Base-by-base conservation (phyloP, 2,888 invertebrate genomes). In the Crocallis elinguaria region DNA sequence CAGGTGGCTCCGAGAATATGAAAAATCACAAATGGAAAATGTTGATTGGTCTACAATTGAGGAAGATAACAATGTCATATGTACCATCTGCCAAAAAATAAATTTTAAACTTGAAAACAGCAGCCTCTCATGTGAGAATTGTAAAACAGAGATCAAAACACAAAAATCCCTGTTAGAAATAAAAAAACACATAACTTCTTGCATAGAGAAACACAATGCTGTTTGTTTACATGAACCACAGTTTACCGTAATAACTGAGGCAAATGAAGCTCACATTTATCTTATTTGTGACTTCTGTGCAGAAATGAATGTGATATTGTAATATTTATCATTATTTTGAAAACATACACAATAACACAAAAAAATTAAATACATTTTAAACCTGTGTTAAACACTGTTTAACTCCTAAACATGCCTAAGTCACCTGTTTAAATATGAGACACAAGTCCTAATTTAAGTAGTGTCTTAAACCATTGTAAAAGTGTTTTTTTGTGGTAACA, bases 1-100 rank as follows among this genome's bases (percentile, higher is more conserved):
- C 73, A 91, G 90, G 90, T 86, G 80, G 71, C 57, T 78, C 27
- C 77, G 78, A 58, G 90, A 91, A 60, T 84, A 88, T 81, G 90
- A 91, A 66, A 87, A 82, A 69, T 79, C 82, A 42, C 78, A 86
- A 57, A 60, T 71, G 60, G 80, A 82, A 14, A 75, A 82, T 67
- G 46, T 86, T 61, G 89, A 91, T 66, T 88, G 86, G 88, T 83
- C 84, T 39, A 54, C 69, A 44, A 64, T 87, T 14, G 86, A 89
- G 51, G 69, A 80, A 46, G 81, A 85, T 39, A 70, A 82, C 33
- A 73, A 77, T 65, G 77, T 93, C 0, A 87, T 93, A 61, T 93
- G 93, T 59, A 93, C 93, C 0, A 72, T 93, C 11, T 93, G 93
- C 57, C 84, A 92, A 69, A 85, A 86, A 71, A 60, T 69, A 8